Percentiles rank a stretch among this genome's conserved stretches.
Evolutionary conservation across 2,113 vertebrate genomes (phyloP).

Genomic region (Laticauda colubrina): DNA sequence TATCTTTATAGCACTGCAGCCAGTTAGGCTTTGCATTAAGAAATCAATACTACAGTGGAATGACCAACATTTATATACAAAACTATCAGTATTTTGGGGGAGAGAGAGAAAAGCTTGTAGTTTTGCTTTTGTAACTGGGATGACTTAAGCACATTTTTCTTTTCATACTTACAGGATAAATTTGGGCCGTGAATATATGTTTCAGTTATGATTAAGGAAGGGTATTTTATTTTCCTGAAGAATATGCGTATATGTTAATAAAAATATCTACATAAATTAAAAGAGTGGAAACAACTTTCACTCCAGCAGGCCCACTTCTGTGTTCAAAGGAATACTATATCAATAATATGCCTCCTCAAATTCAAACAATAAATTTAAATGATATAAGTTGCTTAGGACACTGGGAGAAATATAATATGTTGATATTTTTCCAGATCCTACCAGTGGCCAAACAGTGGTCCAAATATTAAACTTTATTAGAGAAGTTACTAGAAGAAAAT

Average conservation of each 20-base stretch:
- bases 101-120: conserved; percentile 47
- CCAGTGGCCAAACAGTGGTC: background rate
- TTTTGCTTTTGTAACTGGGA: conserved; percentile 60
- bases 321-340: background rate
- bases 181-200: conserved; percentile 51
- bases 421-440: background rate
- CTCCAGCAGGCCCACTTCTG: background rate
- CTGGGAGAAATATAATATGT: background rate
- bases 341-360: background rate
- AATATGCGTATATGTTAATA: background rate
- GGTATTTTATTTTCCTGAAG: background rate
- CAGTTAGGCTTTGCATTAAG: conserved; percentile 52
- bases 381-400: background rate
- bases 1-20: conserved; percentile 64
- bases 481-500: background rate
- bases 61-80: conserved; percentile 40
- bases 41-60: conserved; percentile 62
- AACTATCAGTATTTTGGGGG: conserved; percentile 39
- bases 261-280: background rate
- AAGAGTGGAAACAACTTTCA: background rate
- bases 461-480: background rate
- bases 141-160: conserved; percentile 51
- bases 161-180: conserved; percentile 24
- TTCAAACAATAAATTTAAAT: background rate
- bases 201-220: background rate